Evolutionary conservation across 2,113 vertebrate species (phyloP).

Genomic region (Rhinoderma darwinii): DNA sequence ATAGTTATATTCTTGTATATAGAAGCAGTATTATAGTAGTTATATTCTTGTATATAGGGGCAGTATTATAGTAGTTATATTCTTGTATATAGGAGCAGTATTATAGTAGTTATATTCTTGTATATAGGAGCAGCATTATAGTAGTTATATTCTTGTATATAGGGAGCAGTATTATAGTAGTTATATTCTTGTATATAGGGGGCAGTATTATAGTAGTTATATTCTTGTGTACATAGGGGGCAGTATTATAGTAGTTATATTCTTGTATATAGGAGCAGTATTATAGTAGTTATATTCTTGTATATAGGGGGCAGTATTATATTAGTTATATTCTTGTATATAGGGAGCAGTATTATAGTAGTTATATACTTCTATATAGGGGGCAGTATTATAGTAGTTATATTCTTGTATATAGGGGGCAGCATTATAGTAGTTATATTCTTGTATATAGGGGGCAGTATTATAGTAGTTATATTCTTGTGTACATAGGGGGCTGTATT

Average conservation of each 20-base stretch:
- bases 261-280: not conserved
- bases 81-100: not conserved
- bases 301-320: not conserved
- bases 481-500: constrained; percentile 3
- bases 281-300: constrained; percentile 11
- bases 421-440: too few species aligned
- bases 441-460: not conserved
- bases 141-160: not conserved
- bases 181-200: not conserved
- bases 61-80: too few species aligned
- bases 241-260: not conserved
- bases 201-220: not conserved
- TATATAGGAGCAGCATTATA: not conserved
- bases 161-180: not conserved
- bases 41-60: too few species aligned
- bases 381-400: too few species aligned
- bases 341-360: too few species aligned
- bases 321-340: not conserved
- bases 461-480: constrained; percentile 14
- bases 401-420: too few species aligned
- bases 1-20: too few species aligned
- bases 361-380: too few species aligned
- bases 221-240: not conserved
- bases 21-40: too few species aligned
- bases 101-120: constrained; percentile 2